Base-by-base conservation (phyloP, 2,113 vertebrate genomes). In the Odontesthes bonariensis region DNA sequence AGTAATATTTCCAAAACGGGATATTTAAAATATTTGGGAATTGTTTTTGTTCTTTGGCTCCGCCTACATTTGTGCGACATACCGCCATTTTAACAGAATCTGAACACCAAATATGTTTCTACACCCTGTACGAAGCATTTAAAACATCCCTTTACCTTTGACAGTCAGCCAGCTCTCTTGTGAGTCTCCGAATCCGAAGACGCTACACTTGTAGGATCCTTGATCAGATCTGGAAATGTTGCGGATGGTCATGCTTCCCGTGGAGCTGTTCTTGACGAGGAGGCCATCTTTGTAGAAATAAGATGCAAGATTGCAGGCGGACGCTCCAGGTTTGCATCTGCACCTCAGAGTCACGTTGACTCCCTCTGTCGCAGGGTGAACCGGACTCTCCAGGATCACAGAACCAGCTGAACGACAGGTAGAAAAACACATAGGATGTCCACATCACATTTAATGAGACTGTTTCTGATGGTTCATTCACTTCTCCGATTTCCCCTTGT, bases 251-350 rank as follows among this genome's bases (percentile, higher is more conserved):
- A 40, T 40, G 10, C 0, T 40, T 59, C n/a, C 33, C 1, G 57
- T 20, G 35, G 6, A 38, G 6, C 33, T 40, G 17, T 0, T 59
- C 9, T 7, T 22, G 35, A 59, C 14, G 35, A 40, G 35, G 11
- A 40, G 0, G 4, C 64, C 73, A 17, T 83, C 35, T 77, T 71
- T 83, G 66, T 60, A 83, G 57, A 86, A 83, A 51, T 55, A 16
- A 22, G 55, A 23, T 5, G 6, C 0, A 1, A 2, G 10, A 4
- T 2, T 8, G 2, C 31, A 19, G 10, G 33, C 11, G 0, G 56
- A 10, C 4, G 19, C 4, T 19, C n/a, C 4, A 4, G 2, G 54
- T 47, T 13, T 58, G 11, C 6, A 46, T 3, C 2, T 27, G 20
- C 78, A 81, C 52, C 16, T 1, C 44, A 81, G 71, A 44, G 78